Evolutionary conservation across 2,797 vertebrate species (phyloP), one percentile per base, ranked within the genome.

Genomic region (Sebastes ruberrimus): DNA sequence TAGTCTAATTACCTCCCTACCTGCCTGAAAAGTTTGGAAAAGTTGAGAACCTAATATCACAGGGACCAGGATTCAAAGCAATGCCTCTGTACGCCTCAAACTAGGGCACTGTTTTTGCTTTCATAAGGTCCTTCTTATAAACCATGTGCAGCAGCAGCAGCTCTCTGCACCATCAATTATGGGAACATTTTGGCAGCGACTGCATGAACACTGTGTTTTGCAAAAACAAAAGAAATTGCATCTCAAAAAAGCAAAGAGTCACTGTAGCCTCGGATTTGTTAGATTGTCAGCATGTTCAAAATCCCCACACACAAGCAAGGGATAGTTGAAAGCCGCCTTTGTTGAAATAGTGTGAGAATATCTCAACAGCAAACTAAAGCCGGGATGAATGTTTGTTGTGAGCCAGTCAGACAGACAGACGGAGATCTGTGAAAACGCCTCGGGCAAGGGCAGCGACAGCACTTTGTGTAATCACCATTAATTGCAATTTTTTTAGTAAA

Each of bases 21-120:
- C 22, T 67, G 32, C 22, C 18, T 68, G 72, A 75, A 76, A 80
- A 46, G 22, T 57, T 74, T 52, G 18, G 27, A 63, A 81, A 69
- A 59, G 62, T 80, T 69, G 28, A 53, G 59, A 72, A 38, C 4
- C 20, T 52, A n/a, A 74, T 20, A 64, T 78, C 49, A 81, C 22
- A 76, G 33, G 70, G 28, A 46, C 30, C 78, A 38, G 28, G 76
- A 52, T 62, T 81, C 68, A 87, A 81, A 83, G 71, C 35, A 32
- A 10, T 18, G n/a, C 35, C 18, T 76, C 42, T 62, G 60, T 66
- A 11, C 6, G 6, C 10, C 55, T 81, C 65, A 20, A 88, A 72
- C 57, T 66, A 66, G 62, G 52, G 30, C 71, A 64, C 20, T 75
- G 30, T 42, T 76, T 81, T 69, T 57, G 69, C 77, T 71, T 82